Percentiles rank a stretch among this genome's conserved stretches.
These are phyloP conservation scores for Channa argus DNA, from an alignment of 2,113 vertebrate genomes.

Conservation along the genomic window DNA sequence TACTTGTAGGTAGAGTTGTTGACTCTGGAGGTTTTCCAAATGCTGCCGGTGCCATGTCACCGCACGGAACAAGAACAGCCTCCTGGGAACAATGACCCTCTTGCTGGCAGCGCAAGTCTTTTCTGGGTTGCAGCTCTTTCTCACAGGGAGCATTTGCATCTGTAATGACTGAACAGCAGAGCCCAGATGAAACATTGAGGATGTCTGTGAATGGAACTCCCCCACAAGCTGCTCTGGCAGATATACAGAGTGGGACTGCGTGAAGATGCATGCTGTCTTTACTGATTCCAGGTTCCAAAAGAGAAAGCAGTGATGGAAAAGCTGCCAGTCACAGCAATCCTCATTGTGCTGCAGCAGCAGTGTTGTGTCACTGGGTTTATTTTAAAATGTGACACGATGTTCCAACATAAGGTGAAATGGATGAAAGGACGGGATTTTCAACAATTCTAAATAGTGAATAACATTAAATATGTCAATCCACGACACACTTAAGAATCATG, in stretches of 20 bases:
- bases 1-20: conserved; percentile 70
- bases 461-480: conserved; percentile 21
- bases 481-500: conserved; percentile 11
- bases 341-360: conserved; percentile 28
- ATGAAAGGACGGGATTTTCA: conserved; percentile 23
- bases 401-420: conserved; percentile 14
- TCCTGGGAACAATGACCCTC: conserved; percentile 73
- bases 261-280: conserved; percentile 66
- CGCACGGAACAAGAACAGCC: conserved; percentile 66
- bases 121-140: conserved; percentile 56
- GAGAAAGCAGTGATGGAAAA: conserved; percentile 55
- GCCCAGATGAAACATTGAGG: conserved; percentile 71
- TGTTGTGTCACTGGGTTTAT: conserved; percentile 39
- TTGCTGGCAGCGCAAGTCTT: conserved; percentile 64
- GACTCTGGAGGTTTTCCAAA: conserved; percentile 72
- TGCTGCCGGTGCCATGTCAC: conserved; percentile 76
- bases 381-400: conserved; percentile 50
- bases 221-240: conserved; percentile 78
- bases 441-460: conserved; percentile 6
- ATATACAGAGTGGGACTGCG: conserved; percentile 65
- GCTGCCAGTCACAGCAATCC: conserved; percentile 67
- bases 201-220: conserved; percentile 76
- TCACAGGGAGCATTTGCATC: conserved; percentile 73
- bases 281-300: conserved; percentile 67
- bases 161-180: conserved; percentile 79